Conservation (phyloP, 2,888 invertebrate species). For the Drosophila stalkeri region DNA sequence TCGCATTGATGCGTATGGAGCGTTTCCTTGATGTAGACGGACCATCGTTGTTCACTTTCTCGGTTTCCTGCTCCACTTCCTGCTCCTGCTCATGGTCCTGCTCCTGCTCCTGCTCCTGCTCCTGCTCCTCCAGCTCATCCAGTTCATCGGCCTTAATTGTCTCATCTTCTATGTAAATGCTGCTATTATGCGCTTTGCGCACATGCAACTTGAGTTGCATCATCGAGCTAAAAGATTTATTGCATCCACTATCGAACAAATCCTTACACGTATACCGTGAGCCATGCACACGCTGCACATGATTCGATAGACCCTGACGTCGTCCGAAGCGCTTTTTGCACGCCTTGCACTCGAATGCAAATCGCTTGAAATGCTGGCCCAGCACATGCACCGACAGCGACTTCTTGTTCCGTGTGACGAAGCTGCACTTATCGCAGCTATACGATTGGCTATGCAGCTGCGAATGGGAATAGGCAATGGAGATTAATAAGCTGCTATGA, state of each 20-base stretch:
- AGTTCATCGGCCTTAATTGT: conserved; percentile 5
- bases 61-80: background rate
- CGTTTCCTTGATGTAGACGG: conserved; percentile 54
- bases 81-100: background rate
- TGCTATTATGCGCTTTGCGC: conserved; percentile 48
- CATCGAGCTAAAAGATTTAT: conserved; percentile 47
- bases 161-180: conserved; percentile 34
- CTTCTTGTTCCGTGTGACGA: conserved; percentile 76
- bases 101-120: background rate
- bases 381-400: conserved; percentile 81
- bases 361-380: conserved; percentile 75
- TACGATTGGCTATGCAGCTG: conserved; percentile 70
- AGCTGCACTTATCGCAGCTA: conserved; percentile 76
- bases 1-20: conserved; percentile 36
- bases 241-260: conserved; percentile 57
- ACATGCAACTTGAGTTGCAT: conserved; percentile 60
- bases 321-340: conserved; percentile 81
- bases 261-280: conserved; percentile 66
- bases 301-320: conserved; percentile 72
- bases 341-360: conserved; percentile 76
- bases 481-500: background rate
- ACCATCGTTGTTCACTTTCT: background rate
- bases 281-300: conserved; percentile 73
- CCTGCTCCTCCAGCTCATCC: conserved; percentile 1
- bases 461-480: conserved; percentile 1